Conservation (phyloP, 2,888 invertebrate species). For the Parapristionchus giblindavisi region DNA sequence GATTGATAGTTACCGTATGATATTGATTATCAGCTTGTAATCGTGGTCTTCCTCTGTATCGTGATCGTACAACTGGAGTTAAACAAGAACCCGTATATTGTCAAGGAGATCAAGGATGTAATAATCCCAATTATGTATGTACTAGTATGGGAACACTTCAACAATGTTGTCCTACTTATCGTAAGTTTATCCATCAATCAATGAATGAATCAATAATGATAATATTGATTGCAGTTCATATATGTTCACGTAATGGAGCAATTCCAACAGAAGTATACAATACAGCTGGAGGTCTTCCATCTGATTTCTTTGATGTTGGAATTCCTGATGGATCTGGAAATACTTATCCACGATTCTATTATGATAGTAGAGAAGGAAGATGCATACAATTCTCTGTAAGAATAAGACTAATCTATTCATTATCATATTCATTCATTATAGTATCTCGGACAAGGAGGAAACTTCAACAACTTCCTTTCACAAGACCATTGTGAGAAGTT, state of each 20-base stretch:
- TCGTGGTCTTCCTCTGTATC: slow-evolving; percentile 68
- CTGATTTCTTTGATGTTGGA: slow-evolving; percentile 68
- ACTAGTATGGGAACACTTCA: slow-evolving; percentile 69
- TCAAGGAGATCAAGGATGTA: slow-evolving; percentile 58
- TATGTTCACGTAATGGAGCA: slow-evolving; percentile 68
- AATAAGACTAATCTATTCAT: neutral
- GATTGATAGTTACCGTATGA: neutral
- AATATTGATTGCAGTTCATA: slow-evolving; percentile 53
- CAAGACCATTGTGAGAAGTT: slow-evolving; percentile 69
- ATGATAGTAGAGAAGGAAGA: slow-evolving; percentile 65
- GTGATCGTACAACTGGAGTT: slow-evolving; percentile 67
- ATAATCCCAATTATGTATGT: slow-evolving; percentile 68
- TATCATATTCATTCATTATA: slow-evolving; percentile 36
- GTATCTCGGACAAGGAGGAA: slow-evolving; percentile 68
- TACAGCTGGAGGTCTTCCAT: slow-evolving; percentile 67
- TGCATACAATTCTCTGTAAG: slow-evolving; percentile 67
- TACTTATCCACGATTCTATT: slow-evolving; percentile 67
- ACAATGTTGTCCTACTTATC: slow-evolving; percentile 68
- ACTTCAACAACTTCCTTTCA: slow-evolving; percentile 69
- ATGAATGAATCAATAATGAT: neutral
- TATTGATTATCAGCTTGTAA: slow-evolving; percentile 61
- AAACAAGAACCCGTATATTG: slow-evolving; percentile 64
- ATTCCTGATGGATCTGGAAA: slow-evolving; percentile 65
- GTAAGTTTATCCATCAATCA: slow-evolving; percentile 44
- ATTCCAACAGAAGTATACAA: slow-evolving; percentile 69